These are phyloP conservation scores for Lineus longissimus DNA, from an alignment of 1,140 invertebrate species.

Conservation along the genomic window DNA sequence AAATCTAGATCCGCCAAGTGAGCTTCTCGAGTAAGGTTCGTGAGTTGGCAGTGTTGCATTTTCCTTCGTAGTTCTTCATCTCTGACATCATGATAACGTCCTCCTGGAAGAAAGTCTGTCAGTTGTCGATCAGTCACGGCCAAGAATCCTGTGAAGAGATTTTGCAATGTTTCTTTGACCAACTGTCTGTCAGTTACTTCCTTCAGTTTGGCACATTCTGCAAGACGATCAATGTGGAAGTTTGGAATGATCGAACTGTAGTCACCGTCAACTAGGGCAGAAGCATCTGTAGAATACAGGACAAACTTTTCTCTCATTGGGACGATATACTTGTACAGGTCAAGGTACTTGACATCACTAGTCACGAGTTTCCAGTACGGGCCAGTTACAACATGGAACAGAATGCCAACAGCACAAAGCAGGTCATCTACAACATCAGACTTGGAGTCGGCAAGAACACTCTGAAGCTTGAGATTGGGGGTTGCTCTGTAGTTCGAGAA, in stretches of 20 bases:
- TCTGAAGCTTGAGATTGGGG: constrained; percentile 18
- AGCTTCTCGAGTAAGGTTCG: constrained; percentile 18
- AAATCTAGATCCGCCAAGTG: constrained; percentile 21
- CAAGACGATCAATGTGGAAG: too few relatives aligned
- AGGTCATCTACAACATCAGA: background rate
- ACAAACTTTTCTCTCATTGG: constrained; percentile 5
- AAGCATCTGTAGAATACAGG: background rate
- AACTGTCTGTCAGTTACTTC: background rate
- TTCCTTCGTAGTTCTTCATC: background rate
- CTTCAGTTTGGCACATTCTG: background rate
- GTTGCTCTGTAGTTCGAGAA: constrained; percentile 8
- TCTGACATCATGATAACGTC: constrained; percentile 3
- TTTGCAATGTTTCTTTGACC: background rate
- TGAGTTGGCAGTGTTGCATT: constrained; percentile 16
- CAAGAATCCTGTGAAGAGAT: constrained; percentile 5
- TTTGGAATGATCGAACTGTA: too few relatives aligned
- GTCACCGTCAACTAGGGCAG: background rate
- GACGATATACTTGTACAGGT: background rate
- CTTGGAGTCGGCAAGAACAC: constrained; percentile 11
- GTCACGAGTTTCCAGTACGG: too few relatives aligned
- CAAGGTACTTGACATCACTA: too few relatives aligned
- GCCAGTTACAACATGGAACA: too few relatives aligned
- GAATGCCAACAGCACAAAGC: too few relatives aligned
- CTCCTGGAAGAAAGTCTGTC: constrained; percentile 16
- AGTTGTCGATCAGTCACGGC: constrained; percentile 12